Evolutionary conservation across 2,797 vertebrate species (phyloP).

Genomic region (Stomatorhinus walkeri): DNA sequence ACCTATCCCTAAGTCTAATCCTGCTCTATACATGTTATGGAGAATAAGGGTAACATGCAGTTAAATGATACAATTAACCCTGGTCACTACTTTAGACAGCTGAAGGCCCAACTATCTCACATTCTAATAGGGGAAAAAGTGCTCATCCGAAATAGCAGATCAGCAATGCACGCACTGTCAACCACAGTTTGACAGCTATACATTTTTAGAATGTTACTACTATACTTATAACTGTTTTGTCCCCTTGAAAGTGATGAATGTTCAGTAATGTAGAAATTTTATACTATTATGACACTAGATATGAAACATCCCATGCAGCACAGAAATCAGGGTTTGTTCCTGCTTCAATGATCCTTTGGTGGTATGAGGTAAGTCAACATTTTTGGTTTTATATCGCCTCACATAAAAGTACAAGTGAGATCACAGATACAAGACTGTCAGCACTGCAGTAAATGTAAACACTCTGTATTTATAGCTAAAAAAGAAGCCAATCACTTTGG

Average conservation of each 20-base stretch:
- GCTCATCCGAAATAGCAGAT: neutral
- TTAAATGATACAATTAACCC: neutral
- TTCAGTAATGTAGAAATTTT: neutral
- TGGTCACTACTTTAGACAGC: neutral
- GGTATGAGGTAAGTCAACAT: neutral
- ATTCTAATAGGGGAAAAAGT: neutral
- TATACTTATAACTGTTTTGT: neutral
- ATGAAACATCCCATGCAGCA: neutral
- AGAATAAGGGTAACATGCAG: neutral
- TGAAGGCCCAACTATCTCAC: neutral
- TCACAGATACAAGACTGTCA: constrained; percentile 29
- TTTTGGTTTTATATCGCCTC: neutral
- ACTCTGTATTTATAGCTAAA: constrained; percentile 48
- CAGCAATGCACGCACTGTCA: neutral
- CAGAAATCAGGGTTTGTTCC: neutral
- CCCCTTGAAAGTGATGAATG: neutral
- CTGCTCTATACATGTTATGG: neutral
- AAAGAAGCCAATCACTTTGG: constrained; percentile 52
- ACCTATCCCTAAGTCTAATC: neutral
- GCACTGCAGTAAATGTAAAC: constrained; percentile 57
- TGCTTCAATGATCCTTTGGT: neutral
- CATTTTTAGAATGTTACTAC: neutral
- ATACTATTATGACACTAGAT: neutral
- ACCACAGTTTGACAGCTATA: neutral
- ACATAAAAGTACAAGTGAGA: neutral